Percentiles rank a stretch among this genome's conserved stretches.
Evolutionary conservation across 2,113 vertebrate species (phyloP).

Genomic region (Casuarius casuarius): DNA sequence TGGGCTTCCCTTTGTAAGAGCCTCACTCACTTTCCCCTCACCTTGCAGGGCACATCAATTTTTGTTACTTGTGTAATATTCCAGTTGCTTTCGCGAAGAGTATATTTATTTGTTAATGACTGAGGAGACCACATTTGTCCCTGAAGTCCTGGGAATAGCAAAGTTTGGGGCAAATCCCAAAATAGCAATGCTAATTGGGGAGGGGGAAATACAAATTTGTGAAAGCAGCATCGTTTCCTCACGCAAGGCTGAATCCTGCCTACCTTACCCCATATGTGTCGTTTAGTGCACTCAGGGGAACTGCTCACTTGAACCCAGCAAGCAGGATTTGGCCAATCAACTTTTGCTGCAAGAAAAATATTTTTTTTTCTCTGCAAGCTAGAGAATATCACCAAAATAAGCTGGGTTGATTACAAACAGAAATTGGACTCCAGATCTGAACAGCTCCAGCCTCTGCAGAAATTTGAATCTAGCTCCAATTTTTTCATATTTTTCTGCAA

Average conservation of each 20-base stretch:
- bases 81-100: not conserved
- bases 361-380: not conserved
- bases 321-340: not conserved
- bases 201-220: not conserved
- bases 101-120: constrained; percentile 14
- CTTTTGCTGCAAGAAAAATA: not conserved
- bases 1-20: not conserved
- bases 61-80: not conserved
- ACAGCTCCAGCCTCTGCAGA: not conserved
- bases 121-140: not conserved
- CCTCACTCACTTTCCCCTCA: not conserved
- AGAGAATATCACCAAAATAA: not conserved
- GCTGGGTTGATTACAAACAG: not conserved
- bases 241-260: not conserved
- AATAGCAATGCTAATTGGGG: not conserved
- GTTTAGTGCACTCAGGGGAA: not conserved
- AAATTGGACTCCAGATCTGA: not conserved
- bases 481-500: not conserved
- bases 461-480: not conserved
- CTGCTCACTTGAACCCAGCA: not conserved
- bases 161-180: not conserved
- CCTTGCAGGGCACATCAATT: not conserved
- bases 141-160: not conserved
- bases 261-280: accelerated
- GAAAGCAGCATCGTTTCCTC: not conserved